phyloP scores from a whole-genome alignment of 2,888 invertebrate species.

The Drosophila parthenogenetica region DNA sequence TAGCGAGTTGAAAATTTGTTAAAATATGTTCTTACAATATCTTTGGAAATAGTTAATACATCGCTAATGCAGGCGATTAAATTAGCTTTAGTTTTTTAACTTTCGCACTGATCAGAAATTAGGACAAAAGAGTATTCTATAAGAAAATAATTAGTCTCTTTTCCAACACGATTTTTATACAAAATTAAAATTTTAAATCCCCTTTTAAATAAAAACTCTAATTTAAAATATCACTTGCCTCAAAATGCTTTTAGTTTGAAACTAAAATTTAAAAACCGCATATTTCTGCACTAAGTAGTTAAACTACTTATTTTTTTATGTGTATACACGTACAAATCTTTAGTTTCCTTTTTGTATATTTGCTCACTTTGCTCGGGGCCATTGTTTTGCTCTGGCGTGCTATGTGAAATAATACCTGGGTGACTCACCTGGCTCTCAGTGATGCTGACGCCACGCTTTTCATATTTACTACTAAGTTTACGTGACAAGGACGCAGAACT shows the following conservation, averaged over 20 bases:
- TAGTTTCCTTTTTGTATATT: constrained; percentile 7
- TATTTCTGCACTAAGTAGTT: neutral
- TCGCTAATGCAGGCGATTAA: constrained; percentile 1
- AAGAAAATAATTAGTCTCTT: too few species aligned
- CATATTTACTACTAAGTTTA: constrained; percentile 85
- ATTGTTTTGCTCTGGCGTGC: constrained; percentile 15
- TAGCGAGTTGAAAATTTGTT: neutral
- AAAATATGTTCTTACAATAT: neutral
- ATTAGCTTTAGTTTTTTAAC: constrained; percentile 11
- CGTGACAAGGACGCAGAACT: constrained; percentile 81
- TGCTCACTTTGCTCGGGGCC: constrained; percentile 3
- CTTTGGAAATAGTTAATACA: neutral
- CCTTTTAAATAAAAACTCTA: too few species aligned
- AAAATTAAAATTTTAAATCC: too few species aligned
- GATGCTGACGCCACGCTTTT: constrained; percentile 85
- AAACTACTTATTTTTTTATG: neutral
- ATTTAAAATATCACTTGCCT: too few species aligned
- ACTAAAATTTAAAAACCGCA: neutral
- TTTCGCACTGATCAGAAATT: neutral
- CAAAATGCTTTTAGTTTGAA: too few species aligned
- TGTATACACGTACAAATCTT: neutral
- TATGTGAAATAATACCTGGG: constrained; percentile 22
- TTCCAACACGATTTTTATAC: too few species aligned
- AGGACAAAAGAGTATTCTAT: too few species aligned
- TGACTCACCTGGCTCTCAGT: constrained; percentile 84